These are phyloP conservation scores for Xestia rhomboidea DNA, from an alignment of 2,888 invertebrate species.

Conservation along the genomic window DNA sequence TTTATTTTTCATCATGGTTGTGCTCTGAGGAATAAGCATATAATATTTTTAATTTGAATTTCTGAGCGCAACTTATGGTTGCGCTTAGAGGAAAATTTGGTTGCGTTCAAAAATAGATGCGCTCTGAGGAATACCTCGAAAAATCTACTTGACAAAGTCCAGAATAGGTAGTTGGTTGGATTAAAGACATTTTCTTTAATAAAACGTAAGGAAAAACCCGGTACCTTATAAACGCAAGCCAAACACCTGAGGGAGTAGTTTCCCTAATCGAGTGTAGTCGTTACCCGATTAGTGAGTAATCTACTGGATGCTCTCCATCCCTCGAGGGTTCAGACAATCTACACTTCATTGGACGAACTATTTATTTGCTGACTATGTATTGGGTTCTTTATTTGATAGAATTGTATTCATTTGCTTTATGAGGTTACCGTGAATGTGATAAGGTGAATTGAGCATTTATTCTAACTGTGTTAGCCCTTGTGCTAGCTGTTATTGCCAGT, in stretches of 20 bases:
- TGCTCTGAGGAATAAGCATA: too few species aligned
- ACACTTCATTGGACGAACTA: slow-evolving; percentile 25
- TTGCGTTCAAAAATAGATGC: too few species aligned
- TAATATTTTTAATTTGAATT: too few species aligned
- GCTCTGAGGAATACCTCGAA: too few species aligned
- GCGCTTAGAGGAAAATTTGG: too few species aligned
- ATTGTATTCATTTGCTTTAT: neutral
- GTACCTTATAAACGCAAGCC: slow-evolving; percentile 13
- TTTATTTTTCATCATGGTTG: too few species aligned
- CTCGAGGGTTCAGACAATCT: slow-evolving; percentile 38
- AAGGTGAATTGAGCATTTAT: neutral
- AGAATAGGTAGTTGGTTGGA: neutral
- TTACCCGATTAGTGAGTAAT: slow-evolving; percentile 27
- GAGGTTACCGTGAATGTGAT: neutral
- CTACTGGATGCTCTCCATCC: slow-evolving; percentile 22
- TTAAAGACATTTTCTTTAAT: neutral
- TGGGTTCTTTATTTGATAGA: neutral
- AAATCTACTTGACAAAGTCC: neutral
- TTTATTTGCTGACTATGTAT: slow-evolving; percentile 7
- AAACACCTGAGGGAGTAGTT: slow-evolving; percentile 41
- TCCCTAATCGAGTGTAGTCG: slow-evolving; percentile 38
- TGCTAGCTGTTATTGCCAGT: neutral
- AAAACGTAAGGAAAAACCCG: slow-evolving; percentile 11
- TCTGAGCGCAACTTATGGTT: too few species aligned
- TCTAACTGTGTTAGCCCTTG: neutral